A percentile compares a stretch with the other conserved stretches of the same genome.
Conservation (phyloP, 2,113 vertebrate genomes). For the Bubo blakistoni region DNA sequence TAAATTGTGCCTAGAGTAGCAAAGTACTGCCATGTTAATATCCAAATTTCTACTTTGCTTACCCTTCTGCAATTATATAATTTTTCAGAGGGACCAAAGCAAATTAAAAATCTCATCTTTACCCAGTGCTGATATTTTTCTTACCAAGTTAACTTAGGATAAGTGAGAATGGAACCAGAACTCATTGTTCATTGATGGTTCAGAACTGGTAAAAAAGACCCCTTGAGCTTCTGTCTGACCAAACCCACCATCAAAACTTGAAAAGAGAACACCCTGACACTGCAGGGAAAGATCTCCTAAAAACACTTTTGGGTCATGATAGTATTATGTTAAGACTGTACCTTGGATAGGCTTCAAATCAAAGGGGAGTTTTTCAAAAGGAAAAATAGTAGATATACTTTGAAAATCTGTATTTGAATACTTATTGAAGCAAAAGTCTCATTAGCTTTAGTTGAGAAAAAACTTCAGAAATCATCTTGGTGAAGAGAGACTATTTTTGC, state of each 20-base stretch:
- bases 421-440: background rate
- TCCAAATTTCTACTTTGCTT: background rate
- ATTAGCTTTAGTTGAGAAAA: background rate
- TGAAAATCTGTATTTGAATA: background rate
- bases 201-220: background rate
- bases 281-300: background rate
- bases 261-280: background rate
- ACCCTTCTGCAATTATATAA: background rate
- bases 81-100: background rate
- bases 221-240: background rate
- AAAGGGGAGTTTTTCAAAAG: background rate
- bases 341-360: background rate
- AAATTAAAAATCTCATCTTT: background rate
- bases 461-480: background rate
- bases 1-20: background rate
- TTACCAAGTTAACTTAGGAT: background rate
- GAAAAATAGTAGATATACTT: background rate
- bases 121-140: background rate
- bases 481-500: background rate
- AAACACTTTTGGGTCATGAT: background rate
- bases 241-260: background rate
- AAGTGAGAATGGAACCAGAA: background rate
- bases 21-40: background rate
- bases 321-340: background rate
- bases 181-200: background rate